These are phyloP conservation scores for Abrostola triplasia DNA, from an alignment of 2,888 invertebrate genomes.

Conservation along the genomic window DNA sequence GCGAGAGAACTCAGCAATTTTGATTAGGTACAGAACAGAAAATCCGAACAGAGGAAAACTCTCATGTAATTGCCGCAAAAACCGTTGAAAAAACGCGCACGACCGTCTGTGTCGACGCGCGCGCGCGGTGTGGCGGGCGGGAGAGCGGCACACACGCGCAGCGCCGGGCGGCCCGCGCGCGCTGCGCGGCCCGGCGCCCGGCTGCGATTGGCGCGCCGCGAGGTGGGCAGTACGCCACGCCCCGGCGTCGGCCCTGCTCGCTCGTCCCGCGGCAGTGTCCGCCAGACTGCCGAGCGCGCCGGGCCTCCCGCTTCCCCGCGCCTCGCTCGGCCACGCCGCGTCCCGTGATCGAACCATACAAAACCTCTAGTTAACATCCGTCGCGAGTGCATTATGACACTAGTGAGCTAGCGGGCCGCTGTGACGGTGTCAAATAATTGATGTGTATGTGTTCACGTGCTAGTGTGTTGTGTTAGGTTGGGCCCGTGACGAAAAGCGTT, in stretches of 20 bases:
- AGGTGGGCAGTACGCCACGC: conserved; percentile 67
- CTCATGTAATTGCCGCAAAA: conserved; percentile 75
- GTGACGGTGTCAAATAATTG: conserved; percentile 85
- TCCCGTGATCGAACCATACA: conserved; percentile 76
- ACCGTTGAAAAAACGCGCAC: conserved; percentile 74
- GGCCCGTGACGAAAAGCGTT: conserved; percentile 85
- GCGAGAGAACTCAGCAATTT: conserved; percentile 75
- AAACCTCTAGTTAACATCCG: conserved; percentile 72
- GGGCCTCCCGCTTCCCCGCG: conserved; percentile 88
- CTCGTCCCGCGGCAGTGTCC: conserved; percentile 84
- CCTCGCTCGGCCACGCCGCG: conserved; percentile 87
- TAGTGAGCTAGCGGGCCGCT: conserved; percentile 88
- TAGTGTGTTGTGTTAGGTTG: conserved; percentile 85
- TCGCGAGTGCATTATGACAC: conserved; percentile 88
- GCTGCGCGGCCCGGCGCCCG: conserved; percentile 40
- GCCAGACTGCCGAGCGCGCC: conserved; percentile 88
- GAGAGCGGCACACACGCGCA: conserved; percentile 60
- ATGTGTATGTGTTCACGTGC: conserved; percentile 87
- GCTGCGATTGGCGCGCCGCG: conserved; percentile 60
- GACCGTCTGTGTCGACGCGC: conserved; percentile 70
- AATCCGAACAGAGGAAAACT: conserved; percentile 78
- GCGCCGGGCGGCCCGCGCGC: conserved; percentile 47
- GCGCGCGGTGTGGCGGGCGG: conserved; percentile 72
- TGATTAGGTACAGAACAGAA: conserved; percentile 75
- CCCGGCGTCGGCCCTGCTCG: conserved; percentile 78